phyloP scores from a whole-genome alignment of 2,113 vertebrate species.

The Salvator merianae region DNA sequence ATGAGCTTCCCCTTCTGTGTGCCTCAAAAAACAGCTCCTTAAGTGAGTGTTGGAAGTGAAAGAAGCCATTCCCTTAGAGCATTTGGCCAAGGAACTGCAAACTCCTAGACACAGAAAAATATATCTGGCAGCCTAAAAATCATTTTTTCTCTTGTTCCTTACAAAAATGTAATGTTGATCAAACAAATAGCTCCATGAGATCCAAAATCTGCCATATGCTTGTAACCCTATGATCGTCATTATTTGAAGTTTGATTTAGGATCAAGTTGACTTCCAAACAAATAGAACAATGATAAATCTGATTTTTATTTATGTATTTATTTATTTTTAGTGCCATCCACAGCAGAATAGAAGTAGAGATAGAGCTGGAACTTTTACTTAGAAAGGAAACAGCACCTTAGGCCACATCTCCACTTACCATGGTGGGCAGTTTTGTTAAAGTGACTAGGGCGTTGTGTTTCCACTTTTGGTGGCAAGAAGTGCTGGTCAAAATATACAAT shows the following conservation, averaged over 20 bases:
- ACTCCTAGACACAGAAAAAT: constrained; percentile 70
- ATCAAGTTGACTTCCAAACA: constrained; percentile 51
- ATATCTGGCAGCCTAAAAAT: constrained; percentile 67
- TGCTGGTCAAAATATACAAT: too few species aligned
- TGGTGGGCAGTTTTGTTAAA: too few species aligned
- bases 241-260: constrained; percentile 49
- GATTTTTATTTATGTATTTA: not conserved
- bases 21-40: constrained; percentile 38
- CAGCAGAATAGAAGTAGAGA: not conserved
- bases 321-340: constrained; percentile 19
- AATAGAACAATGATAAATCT: constrained; percentile 22
- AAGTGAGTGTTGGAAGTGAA: constrained; percentile 34
- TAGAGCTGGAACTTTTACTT: not conserved
- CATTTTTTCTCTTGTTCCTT: constrained; percentile 74
- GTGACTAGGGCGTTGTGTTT: too few species aligned
- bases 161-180: constrained; percentile 60
- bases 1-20: constrained; percentile 13
- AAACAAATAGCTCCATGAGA: constrained; percentile 59
- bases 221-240: constrained; percentile 67
- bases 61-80: constrained; percentile 63
- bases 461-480: too few species aligned
- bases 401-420: too few species aligned
- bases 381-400: too few species aligned
- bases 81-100: constrained; percentile 74
- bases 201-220: constrained; percentile 25